A percentile compares a stretch with the other conserved stretches of the same genome.
Conservation (phyloP, 2,113 vertebrate species). For the Lagenorhynchus albirostris region DNA sequence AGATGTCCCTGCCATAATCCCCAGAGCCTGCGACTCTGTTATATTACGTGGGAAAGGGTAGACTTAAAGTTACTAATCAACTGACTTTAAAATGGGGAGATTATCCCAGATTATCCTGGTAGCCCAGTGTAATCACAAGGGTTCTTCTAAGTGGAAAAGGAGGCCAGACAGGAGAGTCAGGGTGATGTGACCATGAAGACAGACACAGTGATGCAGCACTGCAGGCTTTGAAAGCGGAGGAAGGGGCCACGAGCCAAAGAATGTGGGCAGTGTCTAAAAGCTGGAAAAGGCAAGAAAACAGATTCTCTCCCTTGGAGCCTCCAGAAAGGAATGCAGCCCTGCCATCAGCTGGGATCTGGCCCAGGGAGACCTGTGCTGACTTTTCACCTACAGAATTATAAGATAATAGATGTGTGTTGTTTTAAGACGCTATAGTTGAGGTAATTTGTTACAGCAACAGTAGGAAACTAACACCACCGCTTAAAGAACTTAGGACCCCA, state of each 20-base stretch:
- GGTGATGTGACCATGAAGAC: accelerated
- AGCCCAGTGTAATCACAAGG: not conserved
- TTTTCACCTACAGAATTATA: not conserved
- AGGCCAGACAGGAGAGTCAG: not conserved
- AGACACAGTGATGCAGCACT: accelerated
- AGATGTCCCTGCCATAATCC: not conserved
- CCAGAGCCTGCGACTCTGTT: not conserved
- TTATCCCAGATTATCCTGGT: too few species aligned
- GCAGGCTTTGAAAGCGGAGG: not conserved
- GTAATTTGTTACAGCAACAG: not conserved
- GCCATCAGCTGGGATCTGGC: not conserved
- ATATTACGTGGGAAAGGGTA: accelerated
- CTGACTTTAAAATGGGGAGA: not conserved
- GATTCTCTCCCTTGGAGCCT: not conserved
- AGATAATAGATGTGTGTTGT: accelerated
- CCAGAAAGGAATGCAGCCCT: not conserved
- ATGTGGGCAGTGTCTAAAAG: too few species aligned
- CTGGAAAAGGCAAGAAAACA: not conserved
- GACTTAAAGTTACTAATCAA: not conserved
- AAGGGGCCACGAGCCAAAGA: not conserved
- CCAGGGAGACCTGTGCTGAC: not conserved
- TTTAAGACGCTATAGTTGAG: accelerated
- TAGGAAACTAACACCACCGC: accelerated
- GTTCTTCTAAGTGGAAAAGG: too few species aligned
- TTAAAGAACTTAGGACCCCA: not conserved